Conservation (phyloP, 2,113 vertebrate species). For the Etia nguti region DNA sequence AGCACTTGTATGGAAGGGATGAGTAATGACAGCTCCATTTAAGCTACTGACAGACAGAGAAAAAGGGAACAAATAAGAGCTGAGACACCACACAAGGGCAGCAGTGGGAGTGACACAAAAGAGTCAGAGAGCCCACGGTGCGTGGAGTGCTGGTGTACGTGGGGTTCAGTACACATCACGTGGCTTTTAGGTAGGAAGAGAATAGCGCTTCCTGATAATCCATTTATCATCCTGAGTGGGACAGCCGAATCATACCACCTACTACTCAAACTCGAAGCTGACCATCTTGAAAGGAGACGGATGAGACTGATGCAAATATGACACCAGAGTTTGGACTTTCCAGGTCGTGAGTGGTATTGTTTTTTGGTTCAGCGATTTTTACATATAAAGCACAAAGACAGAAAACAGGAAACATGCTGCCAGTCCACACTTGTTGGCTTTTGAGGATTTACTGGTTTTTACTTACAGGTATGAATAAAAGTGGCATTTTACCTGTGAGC, state of each 20-base stretch:
- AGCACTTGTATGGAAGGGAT: not conserved
- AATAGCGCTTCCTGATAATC: not conserved
- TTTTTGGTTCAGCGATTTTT: not conserved
- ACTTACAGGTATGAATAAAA: not conserved
- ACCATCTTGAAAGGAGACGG: not conserved
- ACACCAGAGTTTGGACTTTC: not conserved
- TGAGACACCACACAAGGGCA: conserved; percentile 22
- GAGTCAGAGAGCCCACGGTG: conserved; percentile 1
- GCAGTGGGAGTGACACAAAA: conserved; percentile 44
- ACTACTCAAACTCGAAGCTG: not conserved
- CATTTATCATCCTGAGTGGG: not conserved
- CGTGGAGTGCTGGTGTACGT: not conserved
- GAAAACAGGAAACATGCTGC: not conserved
- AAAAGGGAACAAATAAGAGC: conserved; percentile 9
- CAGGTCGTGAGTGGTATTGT: not conserved
- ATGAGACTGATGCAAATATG: not conserved
- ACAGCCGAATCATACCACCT: not conserved
- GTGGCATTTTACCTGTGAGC: not conserved
- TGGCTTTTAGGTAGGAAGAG: not conserved
- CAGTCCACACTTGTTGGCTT: not conserved
- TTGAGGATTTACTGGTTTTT: not conserved
- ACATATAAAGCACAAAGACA: not conserved
- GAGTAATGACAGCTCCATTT: conserved; percentile 16
- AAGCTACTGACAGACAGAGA: not conserved
- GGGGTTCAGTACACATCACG: not conserved